Evolutionary conservation across 2,888 invertebrate species (phyloP).

Genomic region (Macrophya annulata): DNA sequence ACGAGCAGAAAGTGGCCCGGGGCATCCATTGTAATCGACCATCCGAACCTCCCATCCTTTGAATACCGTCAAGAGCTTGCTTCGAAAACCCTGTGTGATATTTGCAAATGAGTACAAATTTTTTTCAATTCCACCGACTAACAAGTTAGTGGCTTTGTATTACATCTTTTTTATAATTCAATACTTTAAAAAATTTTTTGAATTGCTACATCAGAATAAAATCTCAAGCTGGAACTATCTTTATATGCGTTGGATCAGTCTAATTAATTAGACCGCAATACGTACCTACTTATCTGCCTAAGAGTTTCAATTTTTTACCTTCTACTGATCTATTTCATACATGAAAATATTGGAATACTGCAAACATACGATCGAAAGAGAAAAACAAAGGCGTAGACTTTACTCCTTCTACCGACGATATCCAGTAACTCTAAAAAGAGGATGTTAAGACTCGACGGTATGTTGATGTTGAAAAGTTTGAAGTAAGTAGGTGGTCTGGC

Average conservation of each 20-base stretch:
- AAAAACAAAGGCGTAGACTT: not conserved
- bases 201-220: not conserved
- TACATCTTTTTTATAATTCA: not conserved
- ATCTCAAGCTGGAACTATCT: not conserved
- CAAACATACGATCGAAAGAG: not conserved
- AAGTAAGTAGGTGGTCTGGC: not conserved
- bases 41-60: constrained; percentile 33
- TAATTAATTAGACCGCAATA: constrained; percentile 4
- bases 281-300: not conserved
- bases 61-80: constrained; percentile 33
- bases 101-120: constrained; percentile 24
- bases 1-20: constrained; percentile 46
- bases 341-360: not conserved
- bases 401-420: not conserved
- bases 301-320: not conserved
- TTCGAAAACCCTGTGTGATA: constrained; percentile 30
- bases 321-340: not conserved
- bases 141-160: not conserved
- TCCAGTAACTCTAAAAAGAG: not conserved
- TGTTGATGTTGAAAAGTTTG: not conserved
- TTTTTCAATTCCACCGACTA: constrained; percentile 32
- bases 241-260: not conserved
- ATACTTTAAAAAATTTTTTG: not conserved
- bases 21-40: constrained; percentile 42
- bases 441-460: not conserved